Evolutionary conservation across 2,888 invertebrate species (phyloP).

Genomic region (Andrena dorsata): DNA sequence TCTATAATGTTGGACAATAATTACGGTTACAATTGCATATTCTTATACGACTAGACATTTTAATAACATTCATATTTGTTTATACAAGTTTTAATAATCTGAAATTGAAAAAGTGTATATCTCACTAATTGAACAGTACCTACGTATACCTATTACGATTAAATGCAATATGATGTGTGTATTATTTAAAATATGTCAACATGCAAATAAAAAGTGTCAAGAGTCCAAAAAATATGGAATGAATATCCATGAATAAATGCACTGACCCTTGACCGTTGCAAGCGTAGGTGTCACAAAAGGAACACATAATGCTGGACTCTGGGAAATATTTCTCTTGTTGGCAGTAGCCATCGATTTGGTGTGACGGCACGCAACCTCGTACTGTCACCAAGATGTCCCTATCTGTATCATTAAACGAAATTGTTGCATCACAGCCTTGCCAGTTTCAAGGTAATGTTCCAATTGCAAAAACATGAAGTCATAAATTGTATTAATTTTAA

Average conservation of each 20-base stretch:
- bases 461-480: constrained; percentile 1
- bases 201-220: not conserved
- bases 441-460: constrained; percentile 18
- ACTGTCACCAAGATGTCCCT: constrained; percentile 75
- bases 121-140: not conserved
- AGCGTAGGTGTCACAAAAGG: constrained; percentile 74
- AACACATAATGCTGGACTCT: constrained; percentile 74
- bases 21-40: too few relatives aligned
- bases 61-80: not conserved
- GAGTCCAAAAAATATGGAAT: not conserved
- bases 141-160: not conserved
- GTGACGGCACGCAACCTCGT: constrained; percentile 75
- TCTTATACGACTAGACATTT: not conserved
- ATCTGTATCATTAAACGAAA: constrained; percentile 69
- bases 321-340: constrained; percentile 68
- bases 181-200: not conserved
- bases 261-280: constrained; percentile 71
- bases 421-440: constrained; percentile 29
- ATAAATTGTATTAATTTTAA: constrained; percentile 6
- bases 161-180: not conserved
- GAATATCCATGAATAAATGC: constrained; percentile 10
- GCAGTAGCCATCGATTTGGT: constrained; percentile 72
- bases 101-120: not conserved
- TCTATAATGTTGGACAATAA: not conserved
- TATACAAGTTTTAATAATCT: not conserved